Evolutionary conservation across 2,888 invertebrate genomes (phyloP).

Genomic region (Stictocephala bisonia): DNA sequence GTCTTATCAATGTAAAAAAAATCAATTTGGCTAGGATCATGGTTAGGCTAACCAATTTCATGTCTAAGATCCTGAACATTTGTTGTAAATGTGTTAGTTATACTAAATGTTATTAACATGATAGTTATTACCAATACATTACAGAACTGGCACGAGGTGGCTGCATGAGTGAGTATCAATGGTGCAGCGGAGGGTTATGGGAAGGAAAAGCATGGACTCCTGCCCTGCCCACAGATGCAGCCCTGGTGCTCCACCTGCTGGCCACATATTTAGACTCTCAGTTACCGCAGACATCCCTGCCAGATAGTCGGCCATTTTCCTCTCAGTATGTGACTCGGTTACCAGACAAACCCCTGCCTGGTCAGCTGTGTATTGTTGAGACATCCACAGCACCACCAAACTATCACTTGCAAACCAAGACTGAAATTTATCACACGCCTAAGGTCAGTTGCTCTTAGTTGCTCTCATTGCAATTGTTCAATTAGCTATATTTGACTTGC

Average conservation of each 20-base stretch:
- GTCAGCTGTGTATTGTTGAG: conserved; percentile 73
- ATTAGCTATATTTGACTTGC: too few relatives aligned
- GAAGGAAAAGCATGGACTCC: conserved; percentile 84
- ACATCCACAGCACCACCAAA: conserved; percentile 75
- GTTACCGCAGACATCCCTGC: conserved; percentile 69
- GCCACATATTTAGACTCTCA: conserved; percentile 87
- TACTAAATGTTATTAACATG: too few relatives aligned
- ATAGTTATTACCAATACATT: too few relatives aligned
- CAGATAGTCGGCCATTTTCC: conserved; percentile 75
- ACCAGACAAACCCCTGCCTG: conserved; percentile 67
- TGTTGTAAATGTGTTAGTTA: too few relatives aligned
- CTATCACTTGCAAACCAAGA: conserved; percentile 75
- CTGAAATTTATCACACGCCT: conserved; percentile 74
- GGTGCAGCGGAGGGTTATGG: conserved; percentile 83
- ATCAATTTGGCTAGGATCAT: too few relatives aligned
- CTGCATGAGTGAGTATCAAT: conserved; percentile 88
- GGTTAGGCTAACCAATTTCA: too few relatives aligned
- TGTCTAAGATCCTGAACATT: too few relatives aligned
- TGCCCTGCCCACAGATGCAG: conserved; percentile 87
- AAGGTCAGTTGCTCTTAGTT: conserved; percentile 68
- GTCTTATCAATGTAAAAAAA: too few relatives aligned
- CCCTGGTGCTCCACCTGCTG: conserved; percentile 87
- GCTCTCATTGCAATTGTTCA: not conserved
- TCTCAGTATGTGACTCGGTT: conserved; percentile 67
- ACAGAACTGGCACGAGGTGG: conserved; percentile 82